A percentile compares a stretch with the other conserved stretches of the same genome.
phyloP scores from a whole-genome alignment of 2,113 vertebrate genomes.

The Phaetusa simplex region DNA sequence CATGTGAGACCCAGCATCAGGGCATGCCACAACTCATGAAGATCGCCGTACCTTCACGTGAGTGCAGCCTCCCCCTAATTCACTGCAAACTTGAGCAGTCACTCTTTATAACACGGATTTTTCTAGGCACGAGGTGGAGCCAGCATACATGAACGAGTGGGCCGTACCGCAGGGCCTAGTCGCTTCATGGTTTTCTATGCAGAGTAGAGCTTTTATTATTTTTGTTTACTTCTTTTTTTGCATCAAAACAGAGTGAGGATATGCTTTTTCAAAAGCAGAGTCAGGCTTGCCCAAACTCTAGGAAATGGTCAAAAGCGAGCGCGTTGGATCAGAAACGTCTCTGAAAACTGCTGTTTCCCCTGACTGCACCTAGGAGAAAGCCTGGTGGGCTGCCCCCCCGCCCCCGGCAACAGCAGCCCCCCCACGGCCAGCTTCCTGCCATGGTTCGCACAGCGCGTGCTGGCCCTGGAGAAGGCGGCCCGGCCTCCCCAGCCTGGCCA shows the following conservation, averaged over 20 bases:
- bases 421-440: not conserved
- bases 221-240: not conserved
- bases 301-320: not conserved
- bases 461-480: not conserved
- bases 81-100: not conserved
- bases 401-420: not conserved
- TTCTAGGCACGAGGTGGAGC: not conserved
- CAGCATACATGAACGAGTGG: not conserved
- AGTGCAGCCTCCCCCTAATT: not conserved
- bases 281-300: not conserved
- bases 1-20: not conserved
- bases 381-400: not conserved
- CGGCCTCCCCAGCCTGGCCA: not conserved
- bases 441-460: fast-evolving
- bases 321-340: not conserved
- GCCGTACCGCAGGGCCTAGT: not conserved
- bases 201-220: not conserved
- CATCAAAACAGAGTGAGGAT: not conserved
- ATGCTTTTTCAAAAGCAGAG: not conserved
- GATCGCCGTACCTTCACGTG: fast-evolving
- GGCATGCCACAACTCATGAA: no score
- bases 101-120: not conserved
- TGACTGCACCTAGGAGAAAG: not conserved
- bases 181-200: not conserved
- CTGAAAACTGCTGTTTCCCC: not conserved